Evolutionary conservation across 2,888 invertebrate genomes (phyloP).

Genomic region (Tryphoninae sp.): DNA sequence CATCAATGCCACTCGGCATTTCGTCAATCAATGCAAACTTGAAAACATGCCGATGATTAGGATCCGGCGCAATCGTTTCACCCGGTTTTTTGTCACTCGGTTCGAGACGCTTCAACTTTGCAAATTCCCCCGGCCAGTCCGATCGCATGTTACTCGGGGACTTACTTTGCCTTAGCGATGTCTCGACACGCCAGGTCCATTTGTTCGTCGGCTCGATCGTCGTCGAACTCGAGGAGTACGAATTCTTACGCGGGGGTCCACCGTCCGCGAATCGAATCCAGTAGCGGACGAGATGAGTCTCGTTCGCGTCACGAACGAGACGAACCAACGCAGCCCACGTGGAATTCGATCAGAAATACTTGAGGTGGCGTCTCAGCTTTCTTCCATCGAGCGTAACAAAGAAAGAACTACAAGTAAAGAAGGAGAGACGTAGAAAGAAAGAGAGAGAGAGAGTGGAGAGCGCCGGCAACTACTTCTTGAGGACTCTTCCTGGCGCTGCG

Average conservation of each 20-base stretch:
- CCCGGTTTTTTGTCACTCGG: slow-evolving; percentile 7
- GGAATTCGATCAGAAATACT: slow-evolving; percentile 81
- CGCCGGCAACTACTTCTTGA: slow-evolving; percentile 43
- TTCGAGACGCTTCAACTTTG: not conserved
- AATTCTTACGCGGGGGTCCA: slow-evolving; percentile 63
- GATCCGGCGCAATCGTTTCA: slow-evolving; percentile 3
- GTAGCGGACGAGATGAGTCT: slow-evolving; percentile 69
- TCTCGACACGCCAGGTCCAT: slow-evolving; percentile 47
- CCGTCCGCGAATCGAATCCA: slow-evolving; percentile 50
- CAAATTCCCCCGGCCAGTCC: slow-evolving; percentile 13
- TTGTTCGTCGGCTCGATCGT: slow-evolving; percentile 42
- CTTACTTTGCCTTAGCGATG: slow-evolving; percentile 37
- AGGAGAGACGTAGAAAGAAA: slow-evolving; percentile 26
- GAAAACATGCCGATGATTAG: not conserved
- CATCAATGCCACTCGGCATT: not conserved
- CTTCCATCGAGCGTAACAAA: slow-evolving; percentile 63
- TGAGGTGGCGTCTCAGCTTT: slow-evolving; percentile 79
- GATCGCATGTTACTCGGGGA: slow-evolving; percentile 23
- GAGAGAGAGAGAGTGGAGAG: slow-evolving; percentile 44
- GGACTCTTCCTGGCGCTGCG: slow-evolving; percentile 55
- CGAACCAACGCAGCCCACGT: slow-evolving; percentile 71
- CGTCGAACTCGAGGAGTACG: slow-evolving; percentile 49
- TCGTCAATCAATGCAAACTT: not conserved
- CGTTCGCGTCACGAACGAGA: slow-evolving; percentile 71
- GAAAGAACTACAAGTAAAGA: slow-evolving; percentile 24